These are phyloP conservation scores for Hirudinaria manillensis DNA, from an alignment of 2,888 invertebrate genomes.

Conservation along the genomic window DNA sequence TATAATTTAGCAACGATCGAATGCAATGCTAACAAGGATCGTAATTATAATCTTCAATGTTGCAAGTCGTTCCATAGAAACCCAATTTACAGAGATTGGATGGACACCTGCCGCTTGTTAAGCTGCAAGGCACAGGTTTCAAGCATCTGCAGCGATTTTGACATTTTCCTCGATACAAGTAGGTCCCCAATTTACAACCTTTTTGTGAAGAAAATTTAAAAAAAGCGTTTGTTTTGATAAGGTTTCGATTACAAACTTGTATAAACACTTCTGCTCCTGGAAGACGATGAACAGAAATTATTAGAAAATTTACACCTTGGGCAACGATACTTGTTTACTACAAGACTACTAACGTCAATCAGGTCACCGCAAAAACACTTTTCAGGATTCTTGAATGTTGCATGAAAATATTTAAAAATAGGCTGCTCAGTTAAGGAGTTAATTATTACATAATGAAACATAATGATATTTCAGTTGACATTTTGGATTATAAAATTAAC, in stretches of 20 bases:
- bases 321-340: background rate
- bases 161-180: conserved; percentile 17
- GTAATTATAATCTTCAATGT: conserved; percentile 12
- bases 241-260: background rate
- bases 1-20: background rate
- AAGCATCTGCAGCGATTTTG: conserved; percentile 12
- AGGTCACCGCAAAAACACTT: conserved; percentile 17
- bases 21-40: background rate
- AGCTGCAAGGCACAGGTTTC: conserved; percentile 3
- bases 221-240: too few species aligned
- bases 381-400: conserved; percentile 9
- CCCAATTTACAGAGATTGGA: conserved; percentile 17
- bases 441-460: background rate
- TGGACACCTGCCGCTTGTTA: conserved; percentile 16
- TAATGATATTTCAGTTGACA: background rate
- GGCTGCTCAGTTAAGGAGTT: background rate
- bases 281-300: background rate
- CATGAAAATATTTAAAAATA: background rate
- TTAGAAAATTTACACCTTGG: conserved; percentile 11
- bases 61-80: conserved; percentile 1
- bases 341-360: background rate
- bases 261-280: background rate
- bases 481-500: background rate
- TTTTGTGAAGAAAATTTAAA: background rate
- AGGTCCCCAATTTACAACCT: conserved; percentile 9